phyloP scores from a whole-genome alignment of 2,113 vertebrate genomes.

The Nesoenas mayeri region DNA sequence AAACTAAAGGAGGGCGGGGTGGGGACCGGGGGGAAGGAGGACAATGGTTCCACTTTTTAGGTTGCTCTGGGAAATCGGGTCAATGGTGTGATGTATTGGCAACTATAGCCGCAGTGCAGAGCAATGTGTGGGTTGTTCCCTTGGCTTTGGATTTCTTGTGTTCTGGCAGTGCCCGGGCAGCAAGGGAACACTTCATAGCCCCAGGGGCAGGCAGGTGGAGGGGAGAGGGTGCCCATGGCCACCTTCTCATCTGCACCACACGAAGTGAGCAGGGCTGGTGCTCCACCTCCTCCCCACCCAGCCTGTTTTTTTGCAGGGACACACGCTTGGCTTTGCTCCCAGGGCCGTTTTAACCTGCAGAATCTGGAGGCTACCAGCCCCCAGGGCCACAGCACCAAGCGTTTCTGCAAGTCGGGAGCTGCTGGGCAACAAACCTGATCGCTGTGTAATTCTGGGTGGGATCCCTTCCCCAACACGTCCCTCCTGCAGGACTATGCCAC shows the following conservation, averaged over 20 bases:
- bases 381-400: not conserved
- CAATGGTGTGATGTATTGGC: not conserved
- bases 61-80: not conserved
- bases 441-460: not conserved
- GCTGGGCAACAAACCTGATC: fast-evolving
- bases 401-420: not conserved
- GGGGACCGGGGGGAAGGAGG: fast-evolving
- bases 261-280: not conserved
- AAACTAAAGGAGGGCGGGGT: too few relatives aligned
- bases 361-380: not conserved
- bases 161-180: fast-evolving
- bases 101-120: not conserved
- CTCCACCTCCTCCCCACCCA: not conserved
- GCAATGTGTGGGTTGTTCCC: not conserved
- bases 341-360: not conserved
- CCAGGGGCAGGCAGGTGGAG: not conserved
- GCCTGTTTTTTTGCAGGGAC: fast-evolving
- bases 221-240: not conserved
- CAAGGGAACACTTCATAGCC: not conserved
- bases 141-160: not conserved
- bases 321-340: not conserved
- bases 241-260: not conserved
- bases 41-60: not conserved
- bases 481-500: fast-evolving
- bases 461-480: not conserved